Percentiles rank a stretch among this genome's conserved stretches.
These are phyloP conservation scores for Tachystola acroxantha DNA, from an alignment of 2,888 invertebrate species.

Conservation along the genomic window DNA sequence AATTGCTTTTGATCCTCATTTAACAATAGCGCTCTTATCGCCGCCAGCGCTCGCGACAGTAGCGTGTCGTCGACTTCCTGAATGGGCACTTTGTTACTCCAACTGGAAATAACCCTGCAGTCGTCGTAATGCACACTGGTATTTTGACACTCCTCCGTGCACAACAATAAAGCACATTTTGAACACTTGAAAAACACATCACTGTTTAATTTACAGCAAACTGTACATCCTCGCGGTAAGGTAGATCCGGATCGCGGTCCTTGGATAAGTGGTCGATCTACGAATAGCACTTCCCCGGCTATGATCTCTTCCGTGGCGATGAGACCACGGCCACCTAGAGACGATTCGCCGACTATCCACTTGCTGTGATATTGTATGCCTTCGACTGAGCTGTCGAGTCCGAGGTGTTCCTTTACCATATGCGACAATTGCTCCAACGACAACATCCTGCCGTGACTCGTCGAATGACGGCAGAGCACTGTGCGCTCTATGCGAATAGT, in stretches of 20 bases:
- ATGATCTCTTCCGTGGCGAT: conserved; percentile 82
- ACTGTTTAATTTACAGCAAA: conserved; percentile 75
- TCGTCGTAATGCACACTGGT: conserved; percentile 78
- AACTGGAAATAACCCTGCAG: conserved; percentile 79
- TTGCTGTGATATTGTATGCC: conserved; percentile 42
- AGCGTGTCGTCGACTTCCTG: conserved; percentile 52
- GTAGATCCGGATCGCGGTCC: conserved; percentile 81
- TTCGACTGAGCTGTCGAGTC: conserved; percentile 38
- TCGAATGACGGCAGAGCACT: conserved; percentile 62
- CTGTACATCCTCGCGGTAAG: conserved; percentile 80
- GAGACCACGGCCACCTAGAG: conserved; percentile 83
- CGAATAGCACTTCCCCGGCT: conserved; percentile 83
- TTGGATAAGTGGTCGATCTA: conserved; percentile 82
- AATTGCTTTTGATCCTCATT: conserved; percentile 69
- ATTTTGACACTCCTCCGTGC: conserved; percentile 81
- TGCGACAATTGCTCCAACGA: conserved; percentile 69
- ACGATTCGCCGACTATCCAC: conserved; percentile 81
- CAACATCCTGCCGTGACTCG: conserved; percentile 70
- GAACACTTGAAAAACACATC: conserved; percentile 72
- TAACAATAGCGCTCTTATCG: conserved; percentile 57
- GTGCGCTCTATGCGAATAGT: conserved; percentile 55
- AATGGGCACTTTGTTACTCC: conserved; percentile 71
- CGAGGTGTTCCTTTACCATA: conserved; percentile 66
- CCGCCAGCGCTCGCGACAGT: conserved; percentile 53
- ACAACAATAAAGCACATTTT: conserved; percentile 84